Conservation (phyloP, 1,140 invertebrate species). For the Orchestia grillus region DNA sequence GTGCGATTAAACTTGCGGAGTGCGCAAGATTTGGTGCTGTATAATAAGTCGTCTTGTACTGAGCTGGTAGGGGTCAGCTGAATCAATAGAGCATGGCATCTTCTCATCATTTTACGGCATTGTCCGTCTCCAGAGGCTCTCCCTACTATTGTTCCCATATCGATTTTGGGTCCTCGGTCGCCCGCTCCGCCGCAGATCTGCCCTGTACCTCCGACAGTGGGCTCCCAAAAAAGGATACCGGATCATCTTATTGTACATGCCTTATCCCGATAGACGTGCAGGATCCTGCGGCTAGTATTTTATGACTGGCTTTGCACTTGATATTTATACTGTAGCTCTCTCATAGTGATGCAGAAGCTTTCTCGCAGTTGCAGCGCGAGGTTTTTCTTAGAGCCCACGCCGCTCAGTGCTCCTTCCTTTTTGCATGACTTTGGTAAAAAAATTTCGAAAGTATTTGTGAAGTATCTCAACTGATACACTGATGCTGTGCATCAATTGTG, state of each 20-base stretch:
- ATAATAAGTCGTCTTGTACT: constrained; percentile 44
- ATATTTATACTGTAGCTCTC: constrained; percentile 28
- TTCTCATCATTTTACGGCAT: constrained; percentile 56
- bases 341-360: background rate
- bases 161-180: constrained; percentile 16
- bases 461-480: background rate
- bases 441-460: background rate
- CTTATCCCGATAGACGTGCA: constrained; percentile 29
- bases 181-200: background rate
- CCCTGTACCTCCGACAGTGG: constrained; percentile 1
- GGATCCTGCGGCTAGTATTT: constrained; percentile 19
- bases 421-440: background rate
- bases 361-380: background rate
- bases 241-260: constrained; percentile 51
- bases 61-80: constrained; percentile 46
- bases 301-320: constrained; percentile 40
- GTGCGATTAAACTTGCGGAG: constrained; percentile 16
- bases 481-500: background rate
- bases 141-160: constrained; percentile 52
- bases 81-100: constrained; percentile 55
- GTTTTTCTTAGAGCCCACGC: background rate
- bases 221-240: constrained; percentile 40
- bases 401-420: background rate
- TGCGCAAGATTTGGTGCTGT: constrained; percentile 15
- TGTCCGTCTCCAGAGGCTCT: constrained; percentile 49